Evolutionary conservation across 2,797 vertebrate species (phyloP).

Genomic region (Psittacula echo): DNA sequence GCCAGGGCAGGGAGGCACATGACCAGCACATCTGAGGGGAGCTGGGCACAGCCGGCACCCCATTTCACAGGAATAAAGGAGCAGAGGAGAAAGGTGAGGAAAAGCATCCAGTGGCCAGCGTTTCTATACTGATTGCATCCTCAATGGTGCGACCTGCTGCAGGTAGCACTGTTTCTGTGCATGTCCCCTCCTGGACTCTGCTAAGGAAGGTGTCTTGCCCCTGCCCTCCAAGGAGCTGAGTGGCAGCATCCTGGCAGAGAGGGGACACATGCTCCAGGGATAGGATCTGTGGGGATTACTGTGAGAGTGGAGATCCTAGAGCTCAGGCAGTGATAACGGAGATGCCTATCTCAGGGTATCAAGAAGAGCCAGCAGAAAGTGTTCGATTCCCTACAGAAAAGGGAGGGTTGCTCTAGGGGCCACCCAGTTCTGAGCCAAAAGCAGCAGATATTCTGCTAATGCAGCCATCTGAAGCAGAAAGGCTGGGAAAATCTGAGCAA

Average conservation of each 20-base stretch:
- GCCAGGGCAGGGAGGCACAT: neutral
- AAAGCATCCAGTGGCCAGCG: accelerated
- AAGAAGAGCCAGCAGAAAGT: neutral
- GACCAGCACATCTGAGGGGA: accelerated
- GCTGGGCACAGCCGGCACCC: neutral
- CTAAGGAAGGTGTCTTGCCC: neutral
- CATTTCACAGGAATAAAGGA: neutral
- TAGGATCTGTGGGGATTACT: neutral
- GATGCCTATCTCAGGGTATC: neutral
- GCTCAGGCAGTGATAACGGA: neutral
- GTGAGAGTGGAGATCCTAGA: neutral
- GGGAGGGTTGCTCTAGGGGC: neutral
- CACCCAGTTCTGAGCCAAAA: neutral
- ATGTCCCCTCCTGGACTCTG: neutral
- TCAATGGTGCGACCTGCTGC: neutral
- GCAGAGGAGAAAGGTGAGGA: neutral
- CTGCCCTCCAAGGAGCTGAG: neutral
- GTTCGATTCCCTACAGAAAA: neutral
- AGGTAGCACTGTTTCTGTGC: neutral
- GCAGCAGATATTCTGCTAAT: neutral
- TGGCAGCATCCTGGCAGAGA: neutral
- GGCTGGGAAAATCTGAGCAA: neutral
- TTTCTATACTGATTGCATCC: neutral
- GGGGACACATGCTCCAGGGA: neutral
- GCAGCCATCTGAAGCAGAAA: neutral